Evolutionary conservation across 2,888 invertebrate genomes (phyloP), one percentile per base, ranked within the genome.

Genomic region (Idaea aversata): DNA sequence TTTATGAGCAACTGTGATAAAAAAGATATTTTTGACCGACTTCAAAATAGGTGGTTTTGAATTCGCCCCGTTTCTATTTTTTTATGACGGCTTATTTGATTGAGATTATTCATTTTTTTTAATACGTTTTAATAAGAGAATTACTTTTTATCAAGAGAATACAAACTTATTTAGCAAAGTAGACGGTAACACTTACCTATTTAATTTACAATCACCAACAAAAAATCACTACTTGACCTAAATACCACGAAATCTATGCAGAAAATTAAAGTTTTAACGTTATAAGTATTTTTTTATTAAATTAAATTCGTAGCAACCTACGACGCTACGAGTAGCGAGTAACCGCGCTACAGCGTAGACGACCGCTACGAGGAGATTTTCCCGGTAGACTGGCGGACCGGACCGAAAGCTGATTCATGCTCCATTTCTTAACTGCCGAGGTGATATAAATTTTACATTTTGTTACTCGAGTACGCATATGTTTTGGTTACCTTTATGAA

Each of bases 341-440:
- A 74, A 72, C 74, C 69, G 57, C 15, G 77, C 80, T 84, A 83
- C 85, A 79, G 63, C 81, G 87, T 83, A 87, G 86, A 81, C 88
- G 88, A 80, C 86, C 86, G 76, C 73, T 65, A 79, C 65, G 77
- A 71, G 61, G 34, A 73, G 74, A 78, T 70, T 74, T 76, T 74
- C 78, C 75, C 80, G 83, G 78, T 73, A 84, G 78, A 88, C 88
- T 88, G 85, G 13, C 47, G 47, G 47, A 47, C 47, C 47, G 47
- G 47, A 47, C 47, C 10, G 47, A 7, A 13, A 1, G 25, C 25
- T 3, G 6, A 36, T 36, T 0, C 13, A 60, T 57, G 61, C 61
- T 57, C 61, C 16, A 64, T 47, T 47, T 13, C 69, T 67, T 65
- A 78, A 71, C 68, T 67, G 67, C 64, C 57, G 67, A 72, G 64